Evolutionary conservation across 2,888 invertebrate genomes (phyloP).

Genomic region (Pristionchus fissidentatus): DNA sequence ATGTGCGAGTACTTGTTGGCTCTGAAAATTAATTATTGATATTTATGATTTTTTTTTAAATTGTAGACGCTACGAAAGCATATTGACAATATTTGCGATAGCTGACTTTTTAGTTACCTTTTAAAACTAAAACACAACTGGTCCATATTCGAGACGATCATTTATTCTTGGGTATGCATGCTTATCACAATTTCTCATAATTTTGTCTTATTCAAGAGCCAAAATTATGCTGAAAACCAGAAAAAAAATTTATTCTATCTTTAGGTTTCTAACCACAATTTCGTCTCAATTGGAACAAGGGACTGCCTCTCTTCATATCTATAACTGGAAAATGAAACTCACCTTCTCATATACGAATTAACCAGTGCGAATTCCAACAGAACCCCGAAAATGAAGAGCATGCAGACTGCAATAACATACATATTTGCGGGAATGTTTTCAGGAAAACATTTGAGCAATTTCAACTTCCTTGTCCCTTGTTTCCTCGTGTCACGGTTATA

Average conservation of each 20-base stretch:
- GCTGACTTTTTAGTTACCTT: too few relatives aligned
- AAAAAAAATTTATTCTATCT: too few relatives aligned
- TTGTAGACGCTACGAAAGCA: neutral
- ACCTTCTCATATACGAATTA: constrained; percentile 66
- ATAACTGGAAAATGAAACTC: neutral
- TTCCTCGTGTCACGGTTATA: neutral
- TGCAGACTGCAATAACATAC: constrained; percentile 62
- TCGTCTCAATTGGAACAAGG: too few relatives aligned
- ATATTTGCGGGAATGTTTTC: neutral
- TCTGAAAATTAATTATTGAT: neutral
- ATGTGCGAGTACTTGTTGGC: constrained; percentile 71
- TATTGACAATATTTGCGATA: neutral
- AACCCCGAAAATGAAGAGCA: constrained; percentile 72
- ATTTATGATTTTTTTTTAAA: neutral
- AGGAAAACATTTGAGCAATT: too few relatives aligned
- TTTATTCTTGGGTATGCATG: too few relatives aligned
- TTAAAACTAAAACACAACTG: too few relatives aligned
- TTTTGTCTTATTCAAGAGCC: too few relatives aligned
- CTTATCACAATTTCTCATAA: too few relatives aligned
- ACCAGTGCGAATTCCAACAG: constrained; percentile 71
- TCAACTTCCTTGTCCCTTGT: neutral
- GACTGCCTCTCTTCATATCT: too few relatives aligned
- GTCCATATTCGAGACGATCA: too few relatives aligned
- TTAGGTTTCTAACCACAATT: too few relatives aligned
- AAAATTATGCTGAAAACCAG: too few relatives aligned